Base-by-base conservation (phyloP, 2,888 invertebrate genomes). In the Drosophila longiperda region DNA sequence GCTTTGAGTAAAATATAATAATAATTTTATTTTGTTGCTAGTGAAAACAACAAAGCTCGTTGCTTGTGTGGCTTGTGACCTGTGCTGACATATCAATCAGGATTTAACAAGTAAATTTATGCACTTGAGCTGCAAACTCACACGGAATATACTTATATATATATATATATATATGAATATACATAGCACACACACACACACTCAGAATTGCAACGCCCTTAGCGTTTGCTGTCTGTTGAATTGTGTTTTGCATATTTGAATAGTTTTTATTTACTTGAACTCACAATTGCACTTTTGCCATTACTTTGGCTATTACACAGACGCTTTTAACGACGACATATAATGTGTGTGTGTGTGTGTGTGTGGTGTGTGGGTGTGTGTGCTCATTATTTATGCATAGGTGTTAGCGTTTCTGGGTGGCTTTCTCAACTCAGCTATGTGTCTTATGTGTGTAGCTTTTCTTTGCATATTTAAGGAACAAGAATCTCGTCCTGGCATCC, bases 81-180 rank as follows among this genome's bases (percentile, higher is more conserved):
- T 66, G 62, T 66, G 83, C 75, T 84, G 85, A 78, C 77, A 83
- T 90, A 91, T 91, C 91, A 91, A 91, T 91, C 91, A 90, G 88
- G 83, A 82, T 80, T 91, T 91, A 85, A 84, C 87, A 87, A 84
- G 81, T 72, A 87, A 90, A 90, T 91, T 87, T 91, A 91, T 91
- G 91, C 90, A 89, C 91, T 87, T 83, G 76, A 83, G 85, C 55
- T 72, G 60, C 59, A 72, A 67, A 57, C 63, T 55, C 60, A 45
- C 70, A 23, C 36, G 48, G 36, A 70, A 45, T 26, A 52, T 32
- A 38, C 36, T 36, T 49, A 1, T 9, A 36, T 7, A 61, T 48
- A 65, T 23, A 60, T 52, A 20, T 36, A 54, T 57, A 53, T 59
- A 15, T 42, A 2, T n/a, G 48, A 26, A 33, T 40, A 26, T 42